Evolutionary conservation across 2,113 vertebrate species (phyloP), one percentile per base, ranked within the genome.

Genomic region (Protobothrops flavoviridis): DNA sequence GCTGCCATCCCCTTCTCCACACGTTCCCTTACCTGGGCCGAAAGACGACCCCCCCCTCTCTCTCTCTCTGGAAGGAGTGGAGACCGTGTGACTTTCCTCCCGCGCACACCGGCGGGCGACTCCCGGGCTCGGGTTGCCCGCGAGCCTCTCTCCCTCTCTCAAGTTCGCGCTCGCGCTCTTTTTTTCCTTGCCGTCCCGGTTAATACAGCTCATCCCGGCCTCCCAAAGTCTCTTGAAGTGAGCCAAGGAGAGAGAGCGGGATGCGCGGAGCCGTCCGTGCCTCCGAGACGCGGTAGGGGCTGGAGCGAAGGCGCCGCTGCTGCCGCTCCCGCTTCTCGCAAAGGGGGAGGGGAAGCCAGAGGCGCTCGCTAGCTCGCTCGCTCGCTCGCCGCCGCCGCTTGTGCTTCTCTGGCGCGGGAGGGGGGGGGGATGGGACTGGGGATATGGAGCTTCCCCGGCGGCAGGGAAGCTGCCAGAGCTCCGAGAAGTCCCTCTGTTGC

Each of bases 301-400:
- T 92, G 91, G 89, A 90, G 93, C 87, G 23, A 50, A 85, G 48
- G 93, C 56, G 89, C 39, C 43, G 87, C 85, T 11, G 55, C 88
- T 48, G 52, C 88, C 45, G 53, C 91, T 43, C 0, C 26, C 8
- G 87, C 88, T 85, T 39, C 7, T 55, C 21, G 87, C 59, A 5
- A 8, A 23, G 74, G 89, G 55, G 74, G 88, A 11, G 52, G 93
- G 91, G 94, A 86, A 23, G 93, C 21, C 43, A 3, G 88, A 85
- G 64, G 13, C 86, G 43, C 26, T 10, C 10, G 39, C 61, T 17
- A 33, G 11, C 43, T 45, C 9, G n/a, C 91, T 5, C 24, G 15
- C 43, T 50, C 48, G 48, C 48, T 4, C 48, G n/a, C n/a, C 9
- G 64, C 29, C 9, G 61, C 56, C 2, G 29, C 69, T 5, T 9